phyloP scores from a whole-genome alignment of 2,113 vertebrate genomes.

The Colius striatus region DNA sequence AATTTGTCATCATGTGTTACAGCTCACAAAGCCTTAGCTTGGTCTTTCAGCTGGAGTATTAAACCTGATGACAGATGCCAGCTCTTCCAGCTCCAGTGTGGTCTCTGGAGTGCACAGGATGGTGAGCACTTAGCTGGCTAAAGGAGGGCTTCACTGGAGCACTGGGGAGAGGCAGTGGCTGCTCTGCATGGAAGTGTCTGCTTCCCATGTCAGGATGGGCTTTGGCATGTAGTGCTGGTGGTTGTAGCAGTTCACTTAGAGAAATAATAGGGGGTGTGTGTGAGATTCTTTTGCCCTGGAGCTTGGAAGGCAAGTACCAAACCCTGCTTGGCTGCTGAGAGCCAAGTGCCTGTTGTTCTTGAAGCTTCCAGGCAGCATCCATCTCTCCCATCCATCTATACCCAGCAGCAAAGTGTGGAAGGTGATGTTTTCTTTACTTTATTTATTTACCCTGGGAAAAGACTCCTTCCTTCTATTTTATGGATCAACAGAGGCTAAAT shows the following conservation, averaged over 20 bases:
- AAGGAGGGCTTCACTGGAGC: background rate
- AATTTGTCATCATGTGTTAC: background rate
- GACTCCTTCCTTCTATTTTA: background rate
- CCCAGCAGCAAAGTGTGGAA: background rate
- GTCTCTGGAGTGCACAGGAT: background rate
- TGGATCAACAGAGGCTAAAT: background rate
- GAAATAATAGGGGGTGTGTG: rapidly evolving
- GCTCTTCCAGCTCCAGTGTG: background rate
- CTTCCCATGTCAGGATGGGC: rapidly evolving
- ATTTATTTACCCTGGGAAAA: background rate
- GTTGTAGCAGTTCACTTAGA: background rate
- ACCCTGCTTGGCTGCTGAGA: background rate
- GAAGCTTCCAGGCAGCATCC: background rate
- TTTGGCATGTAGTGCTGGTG: rapidly evolving
- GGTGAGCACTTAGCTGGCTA: rapidly evolving
- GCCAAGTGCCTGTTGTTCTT: rapidly evolving
- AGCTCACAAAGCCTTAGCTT: background rate
- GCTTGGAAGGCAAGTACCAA: background rate
- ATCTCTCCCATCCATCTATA: background rate
- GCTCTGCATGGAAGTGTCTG: background rate
- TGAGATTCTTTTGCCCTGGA: background rate
- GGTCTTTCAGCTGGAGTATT: background rate
- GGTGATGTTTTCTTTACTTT: background rate
- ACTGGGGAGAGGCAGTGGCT: background rate
- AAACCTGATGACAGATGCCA: background rate